phyloP scores from a whole-genome alignment of 2,113 vertebrate species.

The Dasyprocta punctata region DNA sequence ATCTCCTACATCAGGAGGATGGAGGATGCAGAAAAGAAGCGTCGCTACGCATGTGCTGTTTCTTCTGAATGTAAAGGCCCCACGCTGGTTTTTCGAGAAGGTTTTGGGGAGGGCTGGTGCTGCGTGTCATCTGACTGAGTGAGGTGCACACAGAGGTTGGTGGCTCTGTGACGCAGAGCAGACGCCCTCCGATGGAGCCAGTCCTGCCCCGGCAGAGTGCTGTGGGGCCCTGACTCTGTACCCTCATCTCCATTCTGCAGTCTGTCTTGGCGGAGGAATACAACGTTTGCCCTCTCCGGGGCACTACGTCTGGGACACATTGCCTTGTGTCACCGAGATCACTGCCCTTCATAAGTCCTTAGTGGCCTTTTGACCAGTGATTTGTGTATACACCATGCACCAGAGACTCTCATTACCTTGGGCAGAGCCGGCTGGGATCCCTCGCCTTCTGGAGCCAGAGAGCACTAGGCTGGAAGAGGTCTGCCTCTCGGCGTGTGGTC shows the following conservation, averaged over 20 bases:
- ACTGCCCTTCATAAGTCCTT: neutral
- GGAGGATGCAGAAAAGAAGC: no score
- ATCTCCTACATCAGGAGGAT: neutral
- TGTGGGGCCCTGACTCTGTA: neutral
- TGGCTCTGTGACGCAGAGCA: neutral
- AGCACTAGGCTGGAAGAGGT: neutral
- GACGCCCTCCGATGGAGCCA: neutral
- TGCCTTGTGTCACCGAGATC: neutral
- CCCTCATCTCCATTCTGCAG: neutral
- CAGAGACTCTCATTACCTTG: neutral
- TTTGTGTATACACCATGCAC: no score
- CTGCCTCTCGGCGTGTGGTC: no score
- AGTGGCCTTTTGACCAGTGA: no score
- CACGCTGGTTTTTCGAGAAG: neutral
- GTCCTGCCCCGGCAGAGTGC: neutral
- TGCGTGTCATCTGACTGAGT: neutral
- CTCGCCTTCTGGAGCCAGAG: neutral
- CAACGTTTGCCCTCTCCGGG: neutral
- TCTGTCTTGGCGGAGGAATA: neutral
- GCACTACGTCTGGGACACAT: no score
- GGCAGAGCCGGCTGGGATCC: neutral
- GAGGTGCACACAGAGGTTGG: neutral
- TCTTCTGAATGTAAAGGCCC: neutral
- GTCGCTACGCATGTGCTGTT: no score
- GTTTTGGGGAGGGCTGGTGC: neutral